Conservation (phyloP, 1,140 invertebrate species). For the Drosophila arizonae region DNA sequence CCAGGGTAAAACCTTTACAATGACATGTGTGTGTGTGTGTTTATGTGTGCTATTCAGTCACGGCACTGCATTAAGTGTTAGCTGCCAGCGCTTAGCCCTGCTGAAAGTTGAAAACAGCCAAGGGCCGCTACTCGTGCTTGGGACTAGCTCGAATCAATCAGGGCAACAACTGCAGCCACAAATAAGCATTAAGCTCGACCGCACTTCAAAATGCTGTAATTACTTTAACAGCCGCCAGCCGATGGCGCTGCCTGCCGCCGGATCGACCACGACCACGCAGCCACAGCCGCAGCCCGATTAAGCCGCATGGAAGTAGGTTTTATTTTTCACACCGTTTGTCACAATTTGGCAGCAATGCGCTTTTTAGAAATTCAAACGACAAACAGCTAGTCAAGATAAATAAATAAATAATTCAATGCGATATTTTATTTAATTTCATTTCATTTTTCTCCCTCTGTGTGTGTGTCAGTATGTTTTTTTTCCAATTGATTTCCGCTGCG, state of each 20-base stretch:
- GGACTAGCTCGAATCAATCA: slow-evolving; percentile 61
- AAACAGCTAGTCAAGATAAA: slow-evolving; percentile 49
- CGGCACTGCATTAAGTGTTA: slow-evolving; percentile 63
- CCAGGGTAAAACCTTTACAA: too few species aligned
- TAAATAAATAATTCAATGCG: slow-evolving; percentile 75
- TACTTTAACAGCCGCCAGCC: slow-evolving; percentile 72
- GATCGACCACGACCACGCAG: slow-evolving; percentile 3
- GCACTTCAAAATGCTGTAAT: slow-evolving; percentile 65
- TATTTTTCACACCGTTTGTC: slow-evolving; percentile 28
- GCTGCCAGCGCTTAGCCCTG: slow-evolving; percentile 47
- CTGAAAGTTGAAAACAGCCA: slow-evolving; percentile 48
- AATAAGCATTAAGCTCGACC: slow-evolving; percentile 48
- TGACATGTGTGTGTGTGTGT: neutral
- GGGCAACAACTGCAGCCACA: slow-evolving; percentile 42
- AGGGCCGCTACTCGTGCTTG: slow-evolving; percentile 1
- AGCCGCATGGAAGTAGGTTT: slow-evolving; percentile 1
- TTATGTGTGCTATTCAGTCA: slow-evolving; percentile 25
- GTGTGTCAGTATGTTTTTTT: neutral
- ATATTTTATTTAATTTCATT: slow-evolving; percentile 31
- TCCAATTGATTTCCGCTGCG: slow-evolving; percentile 27
- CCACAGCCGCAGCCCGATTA: neutral
- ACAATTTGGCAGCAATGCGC: slow-evolving; percentile 47
- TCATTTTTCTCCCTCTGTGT: neutral
- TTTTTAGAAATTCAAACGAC: slow-evolving; percentile 50
- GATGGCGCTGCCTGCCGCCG: slow-evolving; percentile 24